phyloP scores from a whole-genome alignment of 1,140 invertebrate species.

The Ganaspis sp. region DNA sequence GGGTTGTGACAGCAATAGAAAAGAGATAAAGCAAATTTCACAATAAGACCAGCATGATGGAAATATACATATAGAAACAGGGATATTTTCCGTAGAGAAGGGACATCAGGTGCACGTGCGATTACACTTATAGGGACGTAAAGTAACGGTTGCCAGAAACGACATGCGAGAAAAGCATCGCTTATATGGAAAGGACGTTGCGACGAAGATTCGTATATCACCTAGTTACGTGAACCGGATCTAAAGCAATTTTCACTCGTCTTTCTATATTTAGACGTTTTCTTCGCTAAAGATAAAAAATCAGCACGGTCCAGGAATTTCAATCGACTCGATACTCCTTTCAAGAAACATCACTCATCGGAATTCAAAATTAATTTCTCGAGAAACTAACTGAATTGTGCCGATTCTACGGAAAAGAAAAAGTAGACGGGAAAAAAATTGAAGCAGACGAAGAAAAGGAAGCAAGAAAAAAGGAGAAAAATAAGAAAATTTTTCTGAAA shows the following conservation, averaged over 20 bases:
- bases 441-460: no score
- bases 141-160: slow-evolving; percentile 50
- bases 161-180: slow-evolving; percentile 54
- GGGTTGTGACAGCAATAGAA: background rate
- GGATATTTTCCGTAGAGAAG: slow-evolving; percentile 17
- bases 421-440: no score
- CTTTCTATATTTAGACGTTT: slow-evolving; percentile 3
- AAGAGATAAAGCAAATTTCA: slow-evolving; percentile 5
- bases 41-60: background rate
- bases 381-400: background rate
- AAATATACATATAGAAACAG: background rate
- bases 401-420: no score
- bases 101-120: slow-evolving; percentile 51
- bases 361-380: background rate
- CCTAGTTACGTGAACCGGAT: slow-evolving; percentile 25
- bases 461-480: no score
- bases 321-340: background rate
- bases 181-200: slow-evolving; percentile 36
- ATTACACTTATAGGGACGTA: slow-evolving; percentile 44
- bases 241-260: slow-evolving; percentile 25
- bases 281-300: background rate
- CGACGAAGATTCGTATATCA: slow-evolving; percentile 21
- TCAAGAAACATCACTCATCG: background rate
- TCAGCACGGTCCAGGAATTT: background rate
- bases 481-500: no score